These are phyloP conservation scores for Motacilla tschutschensis DNA, from an alignment of 2,113 vertebrate genomes.

Conservation along the genomic window DNA sequence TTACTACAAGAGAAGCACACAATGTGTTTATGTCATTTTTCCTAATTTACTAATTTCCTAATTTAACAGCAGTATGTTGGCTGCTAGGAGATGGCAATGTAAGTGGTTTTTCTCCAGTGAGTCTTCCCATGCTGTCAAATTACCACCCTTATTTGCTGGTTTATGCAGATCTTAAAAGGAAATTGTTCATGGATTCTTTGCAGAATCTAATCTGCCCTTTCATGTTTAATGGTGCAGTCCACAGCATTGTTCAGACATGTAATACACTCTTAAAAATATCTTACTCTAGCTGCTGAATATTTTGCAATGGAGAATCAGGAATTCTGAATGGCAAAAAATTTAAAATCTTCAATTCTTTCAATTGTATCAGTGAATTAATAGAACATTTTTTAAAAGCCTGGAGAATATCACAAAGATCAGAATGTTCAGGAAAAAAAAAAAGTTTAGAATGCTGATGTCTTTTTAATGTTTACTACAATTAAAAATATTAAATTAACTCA, in stretches of 20 bases:
- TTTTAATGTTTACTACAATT: constrained; percentile 33
- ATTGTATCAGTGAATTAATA: background rate
- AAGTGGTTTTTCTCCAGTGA: background rate
- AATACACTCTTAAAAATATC: background rate
- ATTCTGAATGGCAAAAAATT: background rate
- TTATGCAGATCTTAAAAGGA: background rate
- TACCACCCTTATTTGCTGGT: background rate
- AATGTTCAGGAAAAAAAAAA: background rate
- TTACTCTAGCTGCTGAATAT: background rate
- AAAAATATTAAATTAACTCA: constrained; percentile 12
- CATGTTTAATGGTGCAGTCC: background rate
- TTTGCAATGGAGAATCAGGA: background rate
- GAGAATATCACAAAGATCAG: background rate
- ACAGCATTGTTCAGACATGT: background rate
- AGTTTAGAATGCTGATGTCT: background rate
- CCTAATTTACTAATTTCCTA: background rate
- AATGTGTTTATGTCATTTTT: background rate
- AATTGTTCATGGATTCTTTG: background rate
- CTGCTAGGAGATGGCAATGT: background rate
- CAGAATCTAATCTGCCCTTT: background rate
- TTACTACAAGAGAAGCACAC: background rate
- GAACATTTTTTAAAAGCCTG: background rate
- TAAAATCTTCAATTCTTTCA: background rate
- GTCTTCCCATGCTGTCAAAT: background rate
- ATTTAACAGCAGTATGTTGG: background rate